phyloP scores from a whole-genome alignment of 2,888 invertebrate species.

The Nematopogon swammerdamellus region DNA sequence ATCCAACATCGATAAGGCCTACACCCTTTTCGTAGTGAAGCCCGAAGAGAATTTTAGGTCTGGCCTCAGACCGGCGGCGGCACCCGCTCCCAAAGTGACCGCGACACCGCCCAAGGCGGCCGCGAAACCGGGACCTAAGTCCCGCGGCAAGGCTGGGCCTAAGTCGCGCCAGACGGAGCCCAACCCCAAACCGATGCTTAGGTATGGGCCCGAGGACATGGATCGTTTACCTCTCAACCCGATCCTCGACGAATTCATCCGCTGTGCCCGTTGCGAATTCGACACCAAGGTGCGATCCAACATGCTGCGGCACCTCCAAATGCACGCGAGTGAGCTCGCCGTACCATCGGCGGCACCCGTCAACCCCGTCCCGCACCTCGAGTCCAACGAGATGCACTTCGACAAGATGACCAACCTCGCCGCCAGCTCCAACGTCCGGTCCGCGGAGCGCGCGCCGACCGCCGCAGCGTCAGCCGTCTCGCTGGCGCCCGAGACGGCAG shows the following conservation, averaged over 20 bases:
- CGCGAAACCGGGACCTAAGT: slow-evolving; percentile 6
- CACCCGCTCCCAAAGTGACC: too few species aligned
- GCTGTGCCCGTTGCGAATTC: slow-evolving; percentile 66
- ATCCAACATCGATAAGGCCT: not conserved
- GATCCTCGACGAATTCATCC: slow-evolving; percentile 58
- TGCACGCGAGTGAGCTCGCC: slow-evolving; percentile 60
- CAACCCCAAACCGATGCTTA: slow-evolving; percentile 18
- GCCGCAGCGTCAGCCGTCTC: slow-evolving; percentile 10
- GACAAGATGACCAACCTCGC: slow-evolving; percentile 84
- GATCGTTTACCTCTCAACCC: slow-evolving; percentile 61
- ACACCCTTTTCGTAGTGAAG: slow-evolving; percentile 1
- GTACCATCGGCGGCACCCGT: slow-evolving; percentile 69
- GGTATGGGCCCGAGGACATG: slow-evolving; percentile 60
- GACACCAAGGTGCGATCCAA: slow-evolving; percentile 69
- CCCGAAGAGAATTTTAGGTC: too few species aligned
- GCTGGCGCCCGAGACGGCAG: slow-evolving; percentile 18
- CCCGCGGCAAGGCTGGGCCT: slow-evolving; percentile 1
- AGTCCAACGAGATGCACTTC: slow-evolving; percentile 75
- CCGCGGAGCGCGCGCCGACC: slow-evolving; percentile 19
- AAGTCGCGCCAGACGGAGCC: too few species aligned
- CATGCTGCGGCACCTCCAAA: slow-evolving; percentile 65
- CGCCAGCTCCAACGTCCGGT: slow-evolving; percentile 55
- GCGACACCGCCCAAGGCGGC: too few species aligned
- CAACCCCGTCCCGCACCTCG: slow-evolving; percentile 78
- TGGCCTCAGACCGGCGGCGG: too few species aligned